Evolutionary conservation across 2,888 invertebrate genomes (phyloP).

Genomic region (Leptarthrus brevirostris): DNA sequence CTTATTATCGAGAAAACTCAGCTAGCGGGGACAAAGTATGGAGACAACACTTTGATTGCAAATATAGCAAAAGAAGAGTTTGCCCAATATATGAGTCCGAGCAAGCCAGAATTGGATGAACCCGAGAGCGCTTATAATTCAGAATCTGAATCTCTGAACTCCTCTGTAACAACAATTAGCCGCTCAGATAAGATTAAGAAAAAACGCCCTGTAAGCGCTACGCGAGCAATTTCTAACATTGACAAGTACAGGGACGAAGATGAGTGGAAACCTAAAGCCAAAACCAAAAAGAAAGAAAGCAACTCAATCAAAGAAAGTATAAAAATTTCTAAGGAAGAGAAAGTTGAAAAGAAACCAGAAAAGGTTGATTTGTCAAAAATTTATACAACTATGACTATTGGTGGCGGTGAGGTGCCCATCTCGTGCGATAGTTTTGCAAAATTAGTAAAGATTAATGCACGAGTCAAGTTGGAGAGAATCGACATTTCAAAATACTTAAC

Average conservation of each 20-base stretch:
- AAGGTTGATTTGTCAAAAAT: slow-evolving; percentile 57
- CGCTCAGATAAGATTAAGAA: slow-evolving; percentile 23
- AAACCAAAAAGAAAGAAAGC: slow-evolving; percentile 50
- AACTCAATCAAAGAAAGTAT: too few species aligned
- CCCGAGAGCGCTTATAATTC: not conserved
- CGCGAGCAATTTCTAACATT: slow-evolving; percentile 53
- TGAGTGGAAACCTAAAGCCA: not conserved
- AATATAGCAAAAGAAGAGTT: slow-evolving; percentile 10
- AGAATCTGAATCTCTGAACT: not conserved
- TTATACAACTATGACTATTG: slow-evolving; percentile 59
- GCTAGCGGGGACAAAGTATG: not conserved
- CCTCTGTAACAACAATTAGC: not conserved
- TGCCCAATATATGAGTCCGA: not conserved
- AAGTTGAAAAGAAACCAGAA: slow-evolving; percentile 40
- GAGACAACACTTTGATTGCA: not conserved
- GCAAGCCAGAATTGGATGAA: not conserved
- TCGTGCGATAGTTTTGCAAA: slow-evolving; percentile 58
- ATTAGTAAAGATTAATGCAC: slow-evolving; percentile 57
- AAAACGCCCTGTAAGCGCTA: not conserved
- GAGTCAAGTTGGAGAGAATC: not conserved
- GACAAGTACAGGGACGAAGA: slow-evolving; percentile 44
- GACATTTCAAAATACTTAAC: slow-evolving; percentile 9
- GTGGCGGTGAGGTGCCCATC: slow-evolving; percentile 56
- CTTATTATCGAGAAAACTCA: slow-evolving; percentile 7
- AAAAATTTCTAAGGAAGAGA: slow-evolving; percentile 53